Evolutionary conservation across 2,797 vertebrate genomes (phyloP).

Genomic region (Macropus fuliginosus): DNA sequence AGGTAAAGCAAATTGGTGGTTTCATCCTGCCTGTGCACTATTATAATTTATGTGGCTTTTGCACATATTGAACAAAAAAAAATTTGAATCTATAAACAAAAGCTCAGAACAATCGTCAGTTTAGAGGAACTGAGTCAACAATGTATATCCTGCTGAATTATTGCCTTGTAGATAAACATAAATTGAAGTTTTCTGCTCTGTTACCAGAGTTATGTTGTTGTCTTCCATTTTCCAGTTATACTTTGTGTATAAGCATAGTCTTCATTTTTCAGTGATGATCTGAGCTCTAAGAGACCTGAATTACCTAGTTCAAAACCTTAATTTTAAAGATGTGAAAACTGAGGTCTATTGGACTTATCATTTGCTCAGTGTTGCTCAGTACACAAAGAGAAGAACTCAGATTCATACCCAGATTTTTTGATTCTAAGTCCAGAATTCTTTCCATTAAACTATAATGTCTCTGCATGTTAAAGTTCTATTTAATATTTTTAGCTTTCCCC

Average conservation of each 20-base stretch:
- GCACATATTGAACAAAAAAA: constrained; percentile 75
- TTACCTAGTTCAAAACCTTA: neutral
- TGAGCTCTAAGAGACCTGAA: neutral
- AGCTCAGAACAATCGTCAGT: constrained; percentile 32
- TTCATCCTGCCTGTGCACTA: constrained; percentile 57
- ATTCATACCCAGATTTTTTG: neutral
- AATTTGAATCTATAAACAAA: constrained; percentile 74
- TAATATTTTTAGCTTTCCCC: neutral
- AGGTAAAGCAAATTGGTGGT: constrained; percentile 78
- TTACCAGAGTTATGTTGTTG: neutral
- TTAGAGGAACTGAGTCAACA: constrained; percentile 63
- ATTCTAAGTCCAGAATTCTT: neutral
- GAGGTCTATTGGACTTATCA: neutral
- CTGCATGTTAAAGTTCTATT: neutral
- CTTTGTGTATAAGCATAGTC: neutral
- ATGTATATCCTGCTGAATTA: constrained; percentile 15
- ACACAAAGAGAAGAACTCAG: neutral
- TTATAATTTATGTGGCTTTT: constrained; percentile 64
- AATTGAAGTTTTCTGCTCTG: neutral
- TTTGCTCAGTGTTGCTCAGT: neutral
- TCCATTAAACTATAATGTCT: neutral
- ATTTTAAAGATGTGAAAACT: neutral
- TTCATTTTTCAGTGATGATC: neutral
- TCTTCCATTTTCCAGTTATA: constrained; percentile 24
- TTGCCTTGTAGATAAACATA: constrained; percentile 35